phyloP scores from a whole-genome alignment of 2,888 invertebrate species.

The Nymphalis polychloros region DNA sequence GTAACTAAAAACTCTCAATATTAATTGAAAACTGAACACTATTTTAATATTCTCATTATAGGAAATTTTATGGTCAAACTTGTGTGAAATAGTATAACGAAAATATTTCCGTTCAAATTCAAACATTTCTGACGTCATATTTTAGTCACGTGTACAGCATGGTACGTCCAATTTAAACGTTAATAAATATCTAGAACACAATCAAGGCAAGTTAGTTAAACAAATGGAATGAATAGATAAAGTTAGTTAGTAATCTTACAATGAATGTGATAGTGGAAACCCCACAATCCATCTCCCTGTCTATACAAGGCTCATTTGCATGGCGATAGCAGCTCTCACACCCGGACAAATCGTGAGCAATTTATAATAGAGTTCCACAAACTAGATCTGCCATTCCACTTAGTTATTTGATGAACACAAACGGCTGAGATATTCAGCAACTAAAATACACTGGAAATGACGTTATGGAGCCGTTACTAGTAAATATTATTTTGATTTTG shows the following conservation, averaged over 20 bases:
- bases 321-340: constrained; percentile 21
- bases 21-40: too few species aligned
- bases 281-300: constrained; percentile 1
- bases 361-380: constrained; percentile 25
- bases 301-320: constrained; percentile 28
- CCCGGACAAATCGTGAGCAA: constrained; percentile 29
- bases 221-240: background rate
- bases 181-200: background rate
- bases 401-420: constrained; percentile 19
- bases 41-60: too few species aligned
- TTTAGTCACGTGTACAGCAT: too few species aligned
- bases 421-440: background rate
- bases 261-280: background rate
- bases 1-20: too few species aligned
- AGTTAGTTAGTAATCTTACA: background rate
- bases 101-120: background rate
- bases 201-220: background rate
- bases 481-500: too few species aligned
- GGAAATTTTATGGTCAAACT: too few species aligned
- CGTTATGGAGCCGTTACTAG: too few species aligned
- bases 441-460: too few species aligned
- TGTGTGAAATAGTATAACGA: background rate
- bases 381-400: background rate
- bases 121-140: too few species aligned
- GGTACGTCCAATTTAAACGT: background rate